These are phyloP conservation scores for Eucera pruinosa DNA, from an alignment of 2,888 invertebrate species.

Conservation along the genomic window DNA sequence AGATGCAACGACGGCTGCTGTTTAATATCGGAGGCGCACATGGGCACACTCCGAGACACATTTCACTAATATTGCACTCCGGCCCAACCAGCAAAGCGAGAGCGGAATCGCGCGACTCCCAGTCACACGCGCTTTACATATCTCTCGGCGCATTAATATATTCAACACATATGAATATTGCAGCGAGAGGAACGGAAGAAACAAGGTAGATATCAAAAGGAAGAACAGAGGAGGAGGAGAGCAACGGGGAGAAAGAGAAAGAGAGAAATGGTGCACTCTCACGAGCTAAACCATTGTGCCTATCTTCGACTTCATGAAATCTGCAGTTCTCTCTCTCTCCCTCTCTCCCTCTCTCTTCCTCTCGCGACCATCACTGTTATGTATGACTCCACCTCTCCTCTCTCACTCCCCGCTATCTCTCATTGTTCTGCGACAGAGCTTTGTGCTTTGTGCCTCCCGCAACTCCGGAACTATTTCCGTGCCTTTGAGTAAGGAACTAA, in stretches of 20 bases:
- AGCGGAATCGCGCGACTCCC: slow-evolving; percentile 58
- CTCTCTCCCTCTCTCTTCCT: slow-evolving; percentile 40
- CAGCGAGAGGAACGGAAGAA: slow-evolving; percentile 68
- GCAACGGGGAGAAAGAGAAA: slow-evolving; percentile 46
- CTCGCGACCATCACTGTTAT: slow-evolving; percentile 48
- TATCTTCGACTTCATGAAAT: slow-evolving; percentile 83
- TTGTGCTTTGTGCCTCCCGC: slow-evolving; percentile 82
- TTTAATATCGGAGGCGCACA: slow-evolving; percentile 83
- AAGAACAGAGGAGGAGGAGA: slow-evolving; percentile 20
- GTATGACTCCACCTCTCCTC: slow-evolving; percentile 46
- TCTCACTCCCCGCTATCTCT: slow-evolving; percentile 69
- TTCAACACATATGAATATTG: slow-evolving; percentile 84
- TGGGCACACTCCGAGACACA: slow-evolving; percentile 82
- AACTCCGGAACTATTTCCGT: slow-evolving; percentile 83
- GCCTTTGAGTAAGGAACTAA: slow-evolving; percentile 84
- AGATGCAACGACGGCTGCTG: slow-evolving; percentile 81
- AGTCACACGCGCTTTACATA: slow-evolving; percentile 78
- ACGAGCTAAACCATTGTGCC: slow-evolving; percentile 83
- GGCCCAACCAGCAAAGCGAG: slow-evolving; percentile 52
- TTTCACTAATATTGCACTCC: slow-evolving; percentile 82
- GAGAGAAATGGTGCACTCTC: slow-evolving; percentile 70
- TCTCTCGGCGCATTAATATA: slow-evolving; percentile 83
- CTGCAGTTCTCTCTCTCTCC: slow-evolving; percentile 74
- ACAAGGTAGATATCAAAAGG: slow-evolving; percentile 65
- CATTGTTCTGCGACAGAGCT: slow-evolving; percentile 82